Evolutionary conservation across 2,888 invertebrate genomes (phyloP).

Genomic region (Dascillus cervinus): DNA sequence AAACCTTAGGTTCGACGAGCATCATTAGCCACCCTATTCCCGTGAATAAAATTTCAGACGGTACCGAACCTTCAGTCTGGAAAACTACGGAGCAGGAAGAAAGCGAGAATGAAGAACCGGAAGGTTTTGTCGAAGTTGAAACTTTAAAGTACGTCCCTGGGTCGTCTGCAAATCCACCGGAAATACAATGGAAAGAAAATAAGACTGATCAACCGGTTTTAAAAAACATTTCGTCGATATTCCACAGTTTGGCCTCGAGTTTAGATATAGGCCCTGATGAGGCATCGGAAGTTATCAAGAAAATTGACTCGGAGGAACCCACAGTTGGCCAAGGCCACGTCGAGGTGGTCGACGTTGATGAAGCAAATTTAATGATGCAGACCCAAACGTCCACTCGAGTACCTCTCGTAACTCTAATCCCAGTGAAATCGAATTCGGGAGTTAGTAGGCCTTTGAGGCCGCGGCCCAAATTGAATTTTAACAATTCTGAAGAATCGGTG

Average conservation of each 20-base stretch:
- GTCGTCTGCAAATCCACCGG: neutral
- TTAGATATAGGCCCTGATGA: constrained; percentile 1
- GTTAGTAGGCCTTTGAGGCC: constrained; percentile 63
- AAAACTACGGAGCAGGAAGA: constrained; percentile 2
- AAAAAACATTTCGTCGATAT: constrained; percentile 4
- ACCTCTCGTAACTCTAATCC: constrained; percentile 59
- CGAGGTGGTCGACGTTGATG: constrained; percentile 36
- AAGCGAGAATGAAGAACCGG: constrained; percentile 11
- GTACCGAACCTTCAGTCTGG: constrained; percentile 34
- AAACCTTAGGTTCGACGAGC: constrained; percentile 53
- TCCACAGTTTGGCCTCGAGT: neutral
- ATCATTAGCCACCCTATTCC: constrained; percentile 61
- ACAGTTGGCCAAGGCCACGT: constrained; percentile 35
- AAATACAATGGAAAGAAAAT: neutral
- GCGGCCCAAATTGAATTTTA: constrained; percentile 49
- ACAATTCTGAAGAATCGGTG: constrained; percentile 25
- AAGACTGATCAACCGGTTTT: neutral
- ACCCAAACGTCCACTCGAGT: constrained; percentile 30
- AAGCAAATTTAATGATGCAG: constrained; percentile 31
- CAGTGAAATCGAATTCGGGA: constrained; percentile 73
- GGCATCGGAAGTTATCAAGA: constrained; percentile 1
- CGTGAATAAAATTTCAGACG: constrained; percentile 53
- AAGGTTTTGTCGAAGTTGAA: constrained; percentile 31
- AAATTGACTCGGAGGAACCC: constrained; percentile 9
- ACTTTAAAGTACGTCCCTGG: constrained; percentile 27